These are phyloP conservation scores for Parochlus steinenii DNA, from an alignment of 2,888 invertebrate genomes.

Conservation along the genomic window DNA sequence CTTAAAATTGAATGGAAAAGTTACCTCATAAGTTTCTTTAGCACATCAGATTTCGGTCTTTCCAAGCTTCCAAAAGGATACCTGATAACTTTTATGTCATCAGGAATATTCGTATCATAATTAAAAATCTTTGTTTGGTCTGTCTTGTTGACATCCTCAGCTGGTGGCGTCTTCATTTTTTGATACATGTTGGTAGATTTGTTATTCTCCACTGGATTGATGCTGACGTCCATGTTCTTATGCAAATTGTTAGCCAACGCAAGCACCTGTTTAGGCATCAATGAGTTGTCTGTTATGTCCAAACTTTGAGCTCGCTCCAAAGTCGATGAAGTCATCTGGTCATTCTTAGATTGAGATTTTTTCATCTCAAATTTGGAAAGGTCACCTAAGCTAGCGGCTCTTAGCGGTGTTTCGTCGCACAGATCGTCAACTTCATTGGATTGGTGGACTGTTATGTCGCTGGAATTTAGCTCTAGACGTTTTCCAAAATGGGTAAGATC, in stretches of 20 bases:
- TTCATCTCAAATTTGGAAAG: conserved; percentile 46
- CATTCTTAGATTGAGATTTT: conserved; percentile 6
- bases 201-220: no score
- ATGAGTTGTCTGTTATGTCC: conserved; percentile 43
- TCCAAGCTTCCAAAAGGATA: conserved; percentile 44
- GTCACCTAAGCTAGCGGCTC: conserved; percentile 65
- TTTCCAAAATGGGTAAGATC: conserved; percentile 34
- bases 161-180: conserved; percentile 12
- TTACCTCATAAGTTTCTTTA: conserved; percentile 38
- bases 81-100: conserved; percentile 45
- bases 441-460: conserved; percentile 53
- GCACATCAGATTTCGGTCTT: conserved; percentile 42
- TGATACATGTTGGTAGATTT: no score
- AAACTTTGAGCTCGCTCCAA: conserved; percentile 65
- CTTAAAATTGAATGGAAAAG: conserved; percentile 11
- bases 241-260: conserved; percentile 19
- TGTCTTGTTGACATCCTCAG: conserved; percentile 7
- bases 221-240: conserved; percentile 21
- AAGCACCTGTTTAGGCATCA: conserved; percentile 10
- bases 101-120: conserved; percentile 43
- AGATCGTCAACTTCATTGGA: conserved; percentile 35
- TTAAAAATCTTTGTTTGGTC: conserved; percentile 21
- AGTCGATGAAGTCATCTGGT: conserved; percentile 31
- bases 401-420: conserved; percentile 44
- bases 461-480: conserved; percentile 55